Base-by-base conservation (phyloP, 2,797 vertebrate species). In the Esox lucius region DNA sequence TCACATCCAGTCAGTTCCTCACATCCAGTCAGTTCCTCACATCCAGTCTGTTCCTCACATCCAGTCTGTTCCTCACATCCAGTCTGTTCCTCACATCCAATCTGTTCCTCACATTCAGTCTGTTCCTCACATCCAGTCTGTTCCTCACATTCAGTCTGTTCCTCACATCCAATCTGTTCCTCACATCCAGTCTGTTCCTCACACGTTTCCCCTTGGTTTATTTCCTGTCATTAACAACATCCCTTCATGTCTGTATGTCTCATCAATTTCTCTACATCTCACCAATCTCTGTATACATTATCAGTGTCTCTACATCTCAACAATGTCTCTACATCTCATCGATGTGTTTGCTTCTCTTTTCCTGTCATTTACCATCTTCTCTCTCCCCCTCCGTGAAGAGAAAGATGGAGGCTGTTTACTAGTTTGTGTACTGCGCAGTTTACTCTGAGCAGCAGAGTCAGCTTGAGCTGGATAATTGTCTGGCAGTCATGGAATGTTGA, bases 401-500 rank as follows among this genome's bases (percentile, higher is more conserved):
- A n/a, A 74, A 76, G 48, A 71, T 35, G 51, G 73, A 81, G 59
- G 53, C 8, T 75, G 71, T 82, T 80, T 70, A 71, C 59, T 16
- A 70, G 51, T 49, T 4, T 26, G 68, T 71, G 75, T 69, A 66
- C 42, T 73, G 74, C 73, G 67, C 71, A 19, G 68, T 77, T 33
- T 46, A n/a, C 9, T 70, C 66, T 15, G 24, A 68, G 61, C 62
- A 39, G 62, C 2, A 59, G 59, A 22, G 59, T 64, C 24, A 62
- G 22, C 22, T 61, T 22, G 42, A 59, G 51, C 17, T 48, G 19
- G 5, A 74, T 73, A 68, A 62, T 28, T 73, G 66, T 64, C 74
- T 17, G 68, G 72, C 75, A 87, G 82, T 83, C 83, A 87, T 19
- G 7, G 83, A 78, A 79, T 13, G 51, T 75, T 83, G 56, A 70